These are phyloP conservation scores for Bursaphelenchus okinawaensis DNA, from an alignment of 2,888 invertebrate species.

Conservation along the genomic window DNA sequence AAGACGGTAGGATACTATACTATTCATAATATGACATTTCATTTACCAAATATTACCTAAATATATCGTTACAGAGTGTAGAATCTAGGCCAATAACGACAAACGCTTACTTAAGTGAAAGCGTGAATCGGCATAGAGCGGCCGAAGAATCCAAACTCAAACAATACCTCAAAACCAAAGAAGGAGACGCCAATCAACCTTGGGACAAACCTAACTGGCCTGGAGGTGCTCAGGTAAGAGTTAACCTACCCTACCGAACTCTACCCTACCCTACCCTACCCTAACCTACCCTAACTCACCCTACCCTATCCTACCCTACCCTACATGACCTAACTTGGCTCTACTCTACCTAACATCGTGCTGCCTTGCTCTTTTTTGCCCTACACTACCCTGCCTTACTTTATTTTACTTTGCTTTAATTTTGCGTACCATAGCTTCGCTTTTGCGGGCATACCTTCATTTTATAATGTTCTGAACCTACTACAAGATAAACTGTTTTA, in stretches of 20 bases:
- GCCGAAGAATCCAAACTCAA: slow-evolving; percentile 48
- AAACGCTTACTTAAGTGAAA: slow-evolving; percentile 51
- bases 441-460: neutral
- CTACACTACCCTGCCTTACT: too few relatives aligned
- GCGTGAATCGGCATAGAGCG: slow-evolving; percentile 54
- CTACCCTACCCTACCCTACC: too few relatives aligned
- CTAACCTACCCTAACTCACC: too few relatives aligned
- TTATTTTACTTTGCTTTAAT: too few relatives aligned
- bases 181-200: slow-evolving; percentile 55
- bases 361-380: too few relatives aligned
- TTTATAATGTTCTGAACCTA: neutral
- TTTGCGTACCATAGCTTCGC: too few relatives aligned
- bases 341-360: too few relatives aligned
- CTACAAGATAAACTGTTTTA: neutral
- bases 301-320: too few relatives aligned
- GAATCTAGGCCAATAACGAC: slow-evolving; percentile 54
- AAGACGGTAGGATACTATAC: neutral
- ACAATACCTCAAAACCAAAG: slow-evolving; percentile 51
- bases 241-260: neutral
- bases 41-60: slow-evolving; percentile 21
- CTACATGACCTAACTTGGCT: too few relatives aligned
- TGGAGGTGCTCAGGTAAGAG: slow-evolving; percentile 43
- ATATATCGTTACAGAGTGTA: too few relatives aligned
- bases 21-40: neutral
- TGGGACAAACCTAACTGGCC: slow-evolving; percentile 58